phyloP scores from a whole-genome alignment of 1,140 invertebrate genomes.

The Pomacea maculata region DNA sequence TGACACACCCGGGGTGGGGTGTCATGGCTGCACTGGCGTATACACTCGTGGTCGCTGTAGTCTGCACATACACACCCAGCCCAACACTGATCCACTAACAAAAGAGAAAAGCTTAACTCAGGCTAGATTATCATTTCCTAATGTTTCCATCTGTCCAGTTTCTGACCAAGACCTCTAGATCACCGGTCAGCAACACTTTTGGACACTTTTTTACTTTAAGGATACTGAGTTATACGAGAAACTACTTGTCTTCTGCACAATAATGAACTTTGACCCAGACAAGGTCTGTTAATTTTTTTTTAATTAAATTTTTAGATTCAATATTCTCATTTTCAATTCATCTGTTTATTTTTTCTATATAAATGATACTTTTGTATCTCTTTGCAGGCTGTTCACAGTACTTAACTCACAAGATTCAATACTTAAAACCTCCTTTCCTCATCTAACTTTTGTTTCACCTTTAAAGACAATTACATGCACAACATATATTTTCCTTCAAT shows the following conservation, averaged over 20 bases:
- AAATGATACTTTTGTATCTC: neutral
- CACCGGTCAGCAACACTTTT: no score
- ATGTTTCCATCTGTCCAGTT: neutral
- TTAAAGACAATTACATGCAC: no score
- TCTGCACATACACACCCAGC: neutral
- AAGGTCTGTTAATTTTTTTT: no score
- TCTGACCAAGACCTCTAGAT: neutral
- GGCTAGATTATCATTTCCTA: neutral
- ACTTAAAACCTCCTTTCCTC: no score
- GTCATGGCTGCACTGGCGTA: slow-evolving; percentile 12
- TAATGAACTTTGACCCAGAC: no score
- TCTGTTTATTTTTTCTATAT: neutral
- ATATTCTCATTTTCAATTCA: neutral
- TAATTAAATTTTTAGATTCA: no score
- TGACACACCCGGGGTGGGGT: slow-evolving; percentile 18
- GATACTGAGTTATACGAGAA: no score
- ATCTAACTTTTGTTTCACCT: no score
- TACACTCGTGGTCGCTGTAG: slow-evolving; percentile 23
- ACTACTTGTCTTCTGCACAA: no score
- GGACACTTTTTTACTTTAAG: no score
- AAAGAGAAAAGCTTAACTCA: neutral
- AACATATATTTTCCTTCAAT: no score
- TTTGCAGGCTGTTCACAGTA: neutral
- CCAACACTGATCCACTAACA: neutral
- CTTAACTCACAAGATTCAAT: no score